These are phyloP conservation scores for Ennomos fuscantarius DNA, from an alignment of 2,888 invertebrate species.

Conservation along the genomic window DNA sequence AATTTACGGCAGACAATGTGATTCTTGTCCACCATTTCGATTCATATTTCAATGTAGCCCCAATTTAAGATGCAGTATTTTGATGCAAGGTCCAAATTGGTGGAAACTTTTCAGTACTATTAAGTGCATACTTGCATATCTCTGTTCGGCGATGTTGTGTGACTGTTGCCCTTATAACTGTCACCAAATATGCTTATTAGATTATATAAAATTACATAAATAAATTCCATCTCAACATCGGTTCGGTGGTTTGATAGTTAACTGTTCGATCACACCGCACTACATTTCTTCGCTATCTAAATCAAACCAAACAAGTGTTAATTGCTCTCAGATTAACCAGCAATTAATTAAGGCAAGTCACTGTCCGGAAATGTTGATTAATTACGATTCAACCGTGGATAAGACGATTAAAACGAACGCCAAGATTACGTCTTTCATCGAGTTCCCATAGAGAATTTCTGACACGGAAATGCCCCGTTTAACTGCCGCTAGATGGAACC, in stretches of 20 bases:
- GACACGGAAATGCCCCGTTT: slow-evolving; percentile 40
- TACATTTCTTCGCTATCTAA: slow-evolving; percentile 28
- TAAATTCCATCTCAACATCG: not conserved
- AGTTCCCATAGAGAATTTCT: slow-evolving; percentile 35
- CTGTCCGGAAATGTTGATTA: slow-evolving; percentile 37
- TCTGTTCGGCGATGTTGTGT: too few relatives aligned
- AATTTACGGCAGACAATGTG: too few relatives aligned
- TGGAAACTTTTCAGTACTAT: too few relatives aligned
- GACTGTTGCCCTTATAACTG: too few relatives aligned
- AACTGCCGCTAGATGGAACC: slow-evolving; percentile 17
- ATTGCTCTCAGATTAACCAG: slow-evolving; percentile 28
- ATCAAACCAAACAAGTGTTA: slow-evolving; percentile 40
- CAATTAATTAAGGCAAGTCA: slow-evolving; percentile 32
- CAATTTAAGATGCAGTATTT: too few relatives aligned
- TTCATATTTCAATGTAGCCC: too few relatives aligned
- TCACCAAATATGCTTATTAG: too few relatives aligned
- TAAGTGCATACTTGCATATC: too few relatives aligned
- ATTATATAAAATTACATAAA: not conserved
- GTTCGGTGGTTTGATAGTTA: not conserved
- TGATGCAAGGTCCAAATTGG: too few relatives aligned
- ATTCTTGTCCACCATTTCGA: too few relatives aligned
- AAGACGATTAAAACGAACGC: slow-evolving; percentile 22
- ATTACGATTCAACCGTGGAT: slow-evolving; percentile 30
- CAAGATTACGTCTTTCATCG: slow-evolving; percentile 24
- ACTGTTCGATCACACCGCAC: not conserved